phyloP scores from a whole-genome alignment of 1,140 invertebrate genomes.

The Heliothis virescens region DNA sequence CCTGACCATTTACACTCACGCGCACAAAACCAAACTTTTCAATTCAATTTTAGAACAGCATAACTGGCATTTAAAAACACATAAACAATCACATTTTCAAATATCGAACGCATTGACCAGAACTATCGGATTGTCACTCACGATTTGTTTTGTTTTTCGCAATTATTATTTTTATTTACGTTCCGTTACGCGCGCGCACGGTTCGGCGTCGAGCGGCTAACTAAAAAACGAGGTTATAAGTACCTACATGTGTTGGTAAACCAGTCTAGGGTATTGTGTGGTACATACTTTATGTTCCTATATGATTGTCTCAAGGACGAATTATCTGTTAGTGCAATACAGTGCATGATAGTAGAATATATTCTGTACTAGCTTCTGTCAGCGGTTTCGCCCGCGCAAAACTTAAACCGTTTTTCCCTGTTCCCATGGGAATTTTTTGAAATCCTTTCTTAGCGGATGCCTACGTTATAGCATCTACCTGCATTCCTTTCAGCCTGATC shows the following conservation, averaged over 20 bases:
- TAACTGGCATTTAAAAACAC: constrained; percentile 6
- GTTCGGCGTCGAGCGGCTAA: neutral
- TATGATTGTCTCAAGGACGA: constrained; percentile 6
- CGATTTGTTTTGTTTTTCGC: neutral
- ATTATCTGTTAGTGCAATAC: neutral
- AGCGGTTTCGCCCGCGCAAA: no score
- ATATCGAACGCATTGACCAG: neutral
- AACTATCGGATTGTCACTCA: neutral
- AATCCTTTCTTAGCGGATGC: no score
- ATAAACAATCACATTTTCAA: constrained; percentile 1
- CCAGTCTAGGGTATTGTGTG: constrained; percentile 6
- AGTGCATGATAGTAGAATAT: neutral
- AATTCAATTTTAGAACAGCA: constrained; percentile 2
- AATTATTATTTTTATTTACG: constrained; percentile 13
- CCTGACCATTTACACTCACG: neutral
- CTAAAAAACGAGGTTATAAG: constrained; percentile 22
- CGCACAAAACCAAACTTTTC: neutral
- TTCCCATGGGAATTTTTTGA: no score
- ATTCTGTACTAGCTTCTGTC: neutral
- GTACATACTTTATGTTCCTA: constrained; percentile 5
- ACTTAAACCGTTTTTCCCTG: no score
- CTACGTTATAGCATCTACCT: no score
- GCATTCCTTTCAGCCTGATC: no score
- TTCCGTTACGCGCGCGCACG: constrained; percentile 6
- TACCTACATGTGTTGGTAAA: neutral